phyloP scores from a whole-genome alignment of 2,888 invertebrate species.

The Patella caerulea region DNA sequence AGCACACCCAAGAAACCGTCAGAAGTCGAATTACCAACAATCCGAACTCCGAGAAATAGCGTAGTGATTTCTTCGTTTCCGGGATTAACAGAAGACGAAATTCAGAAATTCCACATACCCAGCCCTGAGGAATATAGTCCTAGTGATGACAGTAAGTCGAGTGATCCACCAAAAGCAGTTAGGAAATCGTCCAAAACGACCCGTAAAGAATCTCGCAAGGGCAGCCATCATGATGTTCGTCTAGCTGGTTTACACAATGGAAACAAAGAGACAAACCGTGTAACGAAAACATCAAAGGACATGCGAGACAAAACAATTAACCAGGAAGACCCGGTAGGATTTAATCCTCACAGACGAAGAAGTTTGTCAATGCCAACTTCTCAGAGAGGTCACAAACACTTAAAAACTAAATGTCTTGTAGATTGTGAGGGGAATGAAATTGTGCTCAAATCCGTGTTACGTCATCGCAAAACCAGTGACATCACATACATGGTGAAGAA shows the following conservation, averaged over 20 bases:
- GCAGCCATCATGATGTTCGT: not conserved
- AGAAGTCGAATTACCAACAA: not conserved
- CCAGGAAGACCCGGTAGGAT: not conserved
- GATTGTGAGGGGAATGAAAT: conserved; percentile 5
- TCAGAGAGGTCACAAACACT: not conserved
- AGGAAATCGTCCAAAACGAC: not conserved
- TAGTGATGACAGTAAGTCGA: not conserved
- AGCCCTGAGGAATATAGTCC: no score
- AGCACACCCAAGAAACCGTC: no score
- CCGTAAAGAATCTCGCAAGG: not conserved
- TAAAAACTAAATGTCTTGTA: not conserved
- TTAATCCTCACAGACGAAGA: conserved; percentile 6
- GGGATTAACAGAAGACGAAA: not conserved
- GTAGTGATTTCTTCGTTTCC: not conserved
- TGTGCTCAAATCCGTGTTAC: conserved; percentile 1
- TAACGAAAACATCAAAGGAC: not conserved
- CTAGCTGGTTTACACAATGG: not conserved
- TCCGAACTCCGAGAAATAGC: not conserved
- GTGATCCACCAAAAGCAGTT: not conserved
- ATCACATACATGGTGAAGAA: not conserved
- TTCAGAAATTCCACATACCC: no score
- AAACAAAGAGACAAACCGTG: no score
- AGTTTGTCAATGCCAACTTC: conserved; percentile 5
- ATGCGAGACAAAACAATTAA: not conserved
- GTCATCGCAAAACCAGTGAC: conserved; percentile 10